Evolutionary conservation across 2,797 vertebrate genomes (phyloP), one percentile per base, ranked within the genome.

Genomic region (Sylvilagus floridanus): DNA sequence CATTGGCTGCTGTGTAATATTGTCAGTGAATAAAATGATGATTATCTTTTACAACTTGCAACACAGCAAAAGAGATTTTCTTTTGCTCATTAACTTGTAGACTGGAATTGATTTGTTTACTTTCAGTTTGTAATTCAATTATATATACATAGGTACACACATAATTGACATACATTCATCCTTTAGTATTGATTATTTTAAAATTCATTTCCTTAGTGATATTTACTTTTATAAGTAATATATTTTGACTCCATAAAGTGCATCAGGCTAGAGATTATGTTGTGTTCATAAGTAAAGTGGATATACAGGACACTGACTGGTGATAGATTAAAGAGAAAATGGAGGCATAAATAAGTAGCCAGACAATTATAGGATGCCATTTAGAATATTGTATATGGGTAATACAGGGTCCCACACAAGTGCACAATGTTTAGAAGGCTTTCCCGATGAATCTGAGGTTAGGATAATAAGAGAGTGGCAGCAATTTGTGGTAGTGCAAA

Each of bases 21-120:
- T 90, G 90, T 50, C 12, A 69, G 47, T 35, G 37, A 66, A 90
- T 82, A 52, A 77, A 77, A 90, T 52, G 14, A 66, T 78, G 66
- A 19, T 60, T 42, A 28, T 35, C 60, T 88, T 88, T 78, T 57
- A 60, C 12, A 78, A 14, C 54, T 84, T 88, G 6, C 17, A 72
- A 47, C 14, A 79, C 78, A 78, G 72, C 65, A 77, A 69, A 28
- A 89, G 1, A 86, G 14, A 47, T 66, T 71, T 84, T 65, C 47
- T 77, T 76, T 54, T 66, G 22, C 57, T 57, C 60, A 75, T 60
- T 79, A 60, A 92, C 3, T 78, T 78, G 7, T 84, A 71, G 12
- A 24, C 24, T 78, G n/a, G n/a, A 37, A 57, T 69, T 13, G 17
- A 71, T 77, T 60, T 82, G 42, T 47, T 47, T 47, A 47, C 8